Evolutionary conservation across 2,888 invertebrate genomes (phyloP).

Genomic region (Tupiocoris notatus): DNA sequence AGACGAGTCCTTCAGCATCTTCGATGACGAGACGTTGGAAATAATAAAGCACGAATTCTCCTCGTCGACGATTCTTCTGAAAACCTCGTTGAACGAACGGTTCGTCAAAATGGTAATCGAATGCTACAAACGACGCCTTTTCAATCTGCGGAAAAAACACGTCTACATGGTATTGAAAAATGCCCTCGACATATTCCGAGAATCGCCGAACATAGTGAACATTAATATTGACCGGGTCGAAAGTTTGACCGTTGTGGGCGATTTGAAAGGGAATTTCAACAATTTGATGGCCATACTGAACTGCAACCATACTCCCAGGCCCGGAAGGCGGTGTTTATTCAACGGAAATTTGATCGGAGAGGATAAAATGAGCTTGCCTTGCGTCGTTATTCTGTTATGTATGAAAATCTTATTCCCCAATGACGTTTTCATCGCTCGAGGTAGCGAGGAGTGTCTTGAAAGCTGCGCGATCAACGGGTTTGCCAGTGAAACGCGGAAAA

Average conservation of each 20-base stretch:
- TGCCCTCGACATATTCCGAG: not conserved
- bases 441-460: constrained; percentile 31
- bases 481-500: constrained; percentile 26
- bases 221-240: not conserved
- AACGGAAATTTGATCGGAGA: constrained; percentile 37
- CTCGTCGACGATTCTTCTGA: not conserved
- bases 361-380: constrained; percentile 17
- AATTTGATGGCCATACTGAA: constrained; percentile 31
- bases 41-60: not conserved
- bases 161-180: not conserved
- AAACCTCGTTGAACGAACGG: not conserved
- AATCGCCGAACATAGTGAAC: constrained; percentile 8
- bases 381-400: constrained; percentile 21
- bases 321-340: constrained; percentile 28
- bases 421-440: constrained; percentile 23
- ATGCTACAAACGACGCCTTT: not conserved
- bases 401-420: constrained; percentile 37
- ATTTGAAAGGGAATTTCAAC: constrained; percentile 35
- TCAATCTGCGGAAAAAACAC: constrained; percentile 6
- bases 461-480: constrained; percentile 32
- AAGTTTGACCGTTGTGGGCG: constrained; percentile 32
- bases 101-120: constrained; percentile 14
- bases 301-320: constrained; percentile 14
- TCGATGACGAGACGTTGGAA: not conserved
- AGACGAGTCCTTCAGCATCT: not conserved